phyloP scores from a whole-genome alignment of 2,888 invertebrate genomes.

The Branchipolynoe longqiensis region DNA sequence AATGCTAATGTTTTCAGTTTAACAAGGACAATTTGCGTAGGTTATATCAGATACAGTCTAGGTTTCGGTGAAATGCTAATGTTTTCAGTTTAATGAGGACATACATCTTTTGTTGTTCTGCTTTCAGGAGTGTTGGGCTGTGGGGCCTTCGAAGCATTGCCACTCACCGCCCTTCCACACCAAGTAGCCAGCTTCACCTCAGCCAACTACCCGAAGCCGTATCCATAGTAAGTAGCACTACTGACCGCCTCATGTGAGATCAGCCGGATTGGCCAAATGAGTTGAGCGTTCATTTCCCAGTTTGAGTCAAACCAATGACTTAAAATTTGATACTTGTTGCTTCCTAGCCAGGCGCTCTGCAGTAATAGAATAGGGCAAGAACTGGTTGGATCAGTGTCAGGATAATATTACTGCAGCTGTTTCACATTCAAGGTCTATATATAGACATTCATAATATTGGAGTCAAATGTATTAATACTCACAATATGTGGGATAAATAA shows the following conservation, averaged over 20 bases:
- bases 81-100: too few relatives aligned
- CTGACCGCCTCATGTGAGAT: neutral
- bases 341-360: too few relatives aligned
- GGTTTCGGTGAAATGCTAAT: too few relatives aligned
- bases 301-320: neutral
- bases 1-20: too few relatives aligned
- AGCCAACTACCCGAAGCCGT: conserved; percentile 16
- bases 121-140: neutral
- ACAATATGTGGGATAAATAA: neutral
- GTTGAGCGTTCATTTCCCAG: neutral
- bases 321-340: too few relatives aligned
- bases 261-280: neutral
- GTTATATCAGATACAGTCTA: too few relatives aligned
- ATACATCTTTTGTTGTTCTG: neutral
- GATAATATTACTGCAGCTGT: neutral
- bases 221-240: neutral
- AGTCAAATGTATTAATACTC: neutral
- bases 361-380: too few relatives aligned
- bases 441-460: neutral
- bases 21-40: too few relatives aligned
- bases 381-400: too few relatives aligned
- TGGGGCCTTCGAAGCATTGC: neutral
- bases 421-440: neutral
- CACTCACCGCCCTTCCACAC: neutral
- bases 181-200: neutral